Base-by-base conservation (phyloP, 2,113 vertebrate species). In the Picathartes gymnocephalus region DNA sequence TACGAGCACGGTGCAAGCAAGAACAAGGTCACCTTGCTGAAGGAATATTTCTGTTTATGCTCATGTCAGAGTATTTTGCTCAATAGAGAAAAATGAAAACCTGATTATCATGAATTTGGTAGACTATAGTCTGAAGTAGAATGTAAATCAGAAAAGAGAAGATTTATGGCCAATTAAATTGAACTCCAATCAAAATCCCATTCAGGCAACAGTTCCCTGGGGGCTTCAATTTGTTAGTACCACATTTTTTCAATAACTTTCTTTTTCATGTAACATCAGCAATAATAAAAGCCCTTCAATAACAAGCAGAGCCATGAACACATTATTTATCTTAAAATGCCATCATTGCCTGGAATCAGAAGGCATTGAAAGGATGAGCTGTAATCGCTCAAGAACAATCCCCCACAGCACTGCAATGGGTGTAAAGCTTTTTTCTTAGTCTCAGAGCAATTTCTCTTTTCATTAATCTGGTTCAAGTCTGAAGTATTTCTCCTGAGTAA, bases 141-240 rank as follows among this genome's bases (percentile, higher is more conserved):
- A 96, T 76, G 83, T 94, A 97, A 97, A 97, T 96, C 97, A 93
- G 88, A 92, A 95, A 93, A 0, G 2, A 48, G 70, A 95, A 93
- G 96, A 97, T 95, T 95, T 95, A 96, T 93, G 77, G 86, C 83
- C 96, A 96, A 97, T 97, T 97, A 97, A 95, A 96, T 91, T 93
- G 94, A 96, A 94, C 93, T 96, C 95, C 94, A 97, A 96, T 97
- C 96, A 97, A 96, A 96, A 96, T 92, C 93, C 81, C 88, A 96
- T 95, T 97, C 96, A 91, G 88, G 62, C 79, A 97, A 94, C 83
- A 88, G 93, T 90, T 96, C 96, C 96, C 92, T 31, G 25, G 90
- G 82, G 96, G 88, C 86, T 96, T 93, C 92, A 93, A 97, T 96
- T 94, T 95, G 89, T 97, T 97, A 93, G 80, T 72, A 84, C 88